Evolutionary conservation across 2,113 vertebrate species (phyloP), one percentile per base, ranked within the genome.

Genomic region (Spea multiplicata): DNA sequence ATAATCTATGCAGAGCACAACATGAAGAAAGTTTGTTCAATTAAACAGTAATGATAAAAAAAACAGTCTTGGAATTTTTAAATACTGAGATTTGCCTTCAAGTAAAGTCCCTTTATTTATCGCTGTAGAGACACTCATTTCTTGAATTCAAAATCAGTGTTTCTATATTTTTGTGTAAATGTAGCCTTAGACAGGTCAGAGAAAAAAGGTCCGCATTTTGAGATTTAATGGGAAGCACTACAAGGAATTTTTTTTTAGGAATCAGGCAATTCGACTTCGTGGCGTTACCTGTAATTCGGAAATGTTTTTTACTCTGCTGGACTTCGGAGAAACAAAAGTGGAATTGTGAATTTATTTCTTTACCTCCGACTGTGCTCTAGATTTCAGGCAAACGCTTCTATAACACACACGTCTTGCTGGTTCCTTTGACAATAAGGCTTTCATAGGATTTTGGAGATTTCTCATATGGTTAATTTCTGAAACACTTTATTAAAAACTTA

Each of bases 201-300:
- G 9, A 73, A 76, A 55, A 44, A 57, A 68, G n/a, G 55, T 68
- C 74, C 74, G 53, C 67, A 49, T 48, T 47, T 44, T 76, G 65
- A 76, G 52, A 61, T 61, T 69, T 69, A 68, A 67, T 76, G 57
- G 30, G 66, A 76, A 69, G 45, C 44, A 9, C 14, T 69, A 59
- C 57, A 76, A 59, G 52, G 69, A 61, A 50, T 48, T 59, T 30
- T 30, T 70, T 76, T 69, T 59, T 45, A 76, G 46, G 66, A 76
- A 76, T 69, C 44, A 76, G 45, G 44, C 75, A 69, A 76, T 76
- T 70, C 53, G 44, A 30, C 69, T 69, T 76, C 66, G 69, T 61
- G 75, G 75, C 49, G 75, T 69, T 76, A 76, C 69, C 66, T 69
- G 75, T 76, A 69, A 76, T 70, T 69, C 68, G 45, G 68, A 76